phyloP scores from a whole-genome alignment of 2,888 invertebrate genomes.

The Sphaerophoria taeniata region DNA sequence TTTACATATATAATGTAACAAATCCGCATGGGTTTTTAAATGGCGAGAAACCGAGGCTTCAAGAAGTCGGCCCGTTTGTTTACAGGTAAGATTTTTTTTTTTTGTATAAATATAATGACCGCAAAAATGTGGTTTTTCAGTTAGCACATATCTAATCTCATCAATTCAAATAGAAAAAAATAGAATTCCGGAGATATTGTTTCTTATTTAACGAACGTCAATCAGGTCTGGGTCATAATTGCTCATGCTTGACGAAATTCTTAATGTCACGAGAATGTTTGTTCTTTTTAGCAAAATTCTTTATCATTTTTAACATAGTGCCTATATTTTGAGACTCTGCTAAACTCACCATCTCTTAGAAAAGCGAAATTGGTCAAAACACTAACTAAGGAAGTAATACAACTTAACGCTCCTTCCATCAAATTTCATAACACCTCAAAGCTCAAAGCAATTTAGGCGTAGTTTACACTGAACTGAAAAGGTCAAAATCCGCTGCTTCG shows the following conservation, averaged over 20 bases:
- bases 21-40: conserved; percentile 91
- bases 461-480: conserved; percentile 32
- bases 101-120: background rate
- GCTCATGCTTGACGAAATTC: no score
- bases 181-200: no score
- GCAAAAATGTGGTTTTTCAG: background rate
- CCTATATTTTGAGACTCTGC: background rate
- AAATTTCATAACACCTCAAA: conserved; percentile 39
- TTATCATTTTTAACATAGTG: background rate
- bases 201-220: no score
- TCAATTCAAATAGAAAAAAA: background rate
- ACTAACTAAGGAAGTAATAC: conserved; percentile 35
- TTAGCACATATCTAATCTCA: background rate
- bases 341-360: background rate
- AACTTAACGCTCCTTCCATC: conserved; percentile 21
- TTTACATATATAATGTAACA: conserved; percentile 95
- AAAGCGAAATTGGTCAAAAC: conserved; percentile 7
- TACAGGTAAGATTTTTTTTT: conserved; percentile 87
- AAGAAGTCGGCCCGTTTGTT: conserved; percentile 93
- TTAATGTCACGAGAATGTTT: no score
- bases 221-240: no score
- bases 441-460: conserved; percentile 21
- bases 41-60: conserved; percentile 91
- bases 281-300: no score
- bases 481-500: conserved; percentile 60